Percentiles rank a stretch among this genome's conserved stretches.
phyloP scores from a whole-genome alignment of 2,888 invertebrate species.

The Caenorhabditis panamensis region DNA sequence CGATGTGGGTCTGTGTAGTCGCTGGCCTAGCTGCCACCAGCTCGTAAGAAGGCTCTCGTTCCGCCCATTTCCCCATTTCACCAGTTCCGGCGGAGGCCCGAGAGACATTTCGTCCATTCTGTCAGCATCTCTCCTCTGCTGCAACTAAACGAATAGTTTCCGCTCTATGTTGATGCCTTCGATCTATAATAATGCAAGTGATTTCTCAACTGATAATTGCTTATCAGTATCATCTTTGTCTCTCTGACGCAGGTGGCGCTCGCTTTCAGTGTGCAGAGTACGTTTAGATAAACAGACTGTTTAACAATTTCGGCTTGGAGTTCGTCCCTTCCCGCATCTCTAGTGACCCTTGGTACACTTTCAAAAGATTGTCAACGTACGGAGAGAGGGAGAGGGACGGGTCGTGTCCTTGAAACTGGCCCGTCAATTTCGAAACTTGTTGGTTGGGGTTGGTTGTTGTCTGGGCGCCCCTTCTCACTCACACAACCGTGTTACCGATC shows the following conservation, averaged over 20 bases:
- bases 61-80: neutral
- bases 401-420: conserved; percentile 49
- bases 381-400: neutral
- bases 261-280: neutral
- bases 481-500: conserved; percentile 2
- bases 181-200: neutral
- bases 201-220: neutral
- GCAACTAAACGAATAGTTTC: conserved; percentile 15
- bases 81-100: neutral
- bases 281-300: neutral
- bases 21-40: conserved; percentile 18
- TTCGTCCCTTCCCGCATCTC: neutral
- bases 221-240: neutral
- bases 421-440: conserved; percentile 53
- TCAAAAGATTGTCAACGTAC: conserved; percentile 34
- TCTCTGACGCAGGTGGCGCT: conserved; percentile 30
- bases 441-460: conserved; percentile 44
- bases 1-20: conserved; percentile 40
- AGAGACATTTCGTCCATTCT: conserved; percentile 37
- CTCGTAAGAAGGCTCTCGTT: conserved; percentile 33
- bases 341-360: conserved; percentile 13
- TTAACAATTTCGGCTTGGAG: neutral
- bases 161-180: conserved; percentile 18
- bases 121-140: conserved; percentile 3
- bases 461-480: conserved; percentile 25